Evolutionary conservation across 2,113 vertebrate genomes (phyloP).

Genomic region (Todiramphus saurophagus): DNA sequence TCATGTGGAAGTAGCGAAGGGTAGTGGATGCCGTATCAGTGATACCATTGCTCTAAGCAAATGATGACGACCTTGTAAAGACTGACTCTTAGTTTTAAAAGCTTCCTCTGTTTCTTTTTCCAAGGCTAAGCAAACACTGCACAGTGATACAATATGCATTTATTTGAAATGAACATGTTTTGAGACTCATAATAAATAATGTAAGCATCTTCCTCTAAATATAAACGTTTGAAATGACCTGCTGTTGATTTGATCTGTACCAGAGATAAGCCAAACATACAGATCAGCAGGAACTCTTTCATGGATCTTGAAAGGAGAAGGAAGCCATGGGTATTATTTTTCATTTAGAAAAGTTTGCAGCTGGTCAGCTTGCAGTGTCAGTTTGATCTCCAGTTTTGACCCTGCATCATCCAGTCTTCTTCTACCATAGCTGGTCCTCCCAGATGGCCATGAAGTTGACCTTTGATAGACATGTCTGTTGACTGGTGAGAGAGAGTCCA

Average conservation of each 20-base stretch:
- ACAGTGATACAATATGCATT: background rate
- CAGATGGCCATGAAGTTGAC: conserved; percentile 38
- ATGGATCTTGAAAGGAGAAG: background rate
- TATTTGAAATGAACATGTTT: background rate
- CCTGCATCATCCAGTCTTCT: background rate
- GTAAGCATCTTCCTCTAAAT: background rate
- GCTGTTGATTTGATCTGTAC: background rate
- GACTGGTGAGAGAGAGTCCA: background rate
- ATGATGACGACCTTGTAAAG: background rate
- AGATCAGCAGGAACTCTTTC: background rate
- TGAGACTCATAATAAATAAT: background rate
- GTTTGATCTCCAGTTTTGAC: background rate
- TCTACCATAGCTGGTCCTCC: background rate
- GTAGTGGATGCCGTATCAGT: background rate
- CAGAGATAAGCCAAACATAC: background rate
- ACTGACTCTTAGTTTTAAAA: background rate
- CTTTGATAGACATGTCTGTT: background rate
- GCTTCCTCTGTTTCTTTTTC: background rate
- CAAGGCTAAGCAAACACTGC: background rate
- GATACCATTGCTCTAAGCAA: background rate
- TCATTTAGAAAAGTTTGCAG: background rate
- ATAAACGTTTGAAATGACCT: background rate
- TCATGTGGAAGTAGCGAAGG: background rate
- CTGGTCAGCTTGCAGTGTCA: background rate
- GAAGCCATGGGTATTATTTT: background rate